Evolutionary conservation across 2,797 vertebrate species (phyloP).

Genomic region (Epinephelus awoara): DNA sequence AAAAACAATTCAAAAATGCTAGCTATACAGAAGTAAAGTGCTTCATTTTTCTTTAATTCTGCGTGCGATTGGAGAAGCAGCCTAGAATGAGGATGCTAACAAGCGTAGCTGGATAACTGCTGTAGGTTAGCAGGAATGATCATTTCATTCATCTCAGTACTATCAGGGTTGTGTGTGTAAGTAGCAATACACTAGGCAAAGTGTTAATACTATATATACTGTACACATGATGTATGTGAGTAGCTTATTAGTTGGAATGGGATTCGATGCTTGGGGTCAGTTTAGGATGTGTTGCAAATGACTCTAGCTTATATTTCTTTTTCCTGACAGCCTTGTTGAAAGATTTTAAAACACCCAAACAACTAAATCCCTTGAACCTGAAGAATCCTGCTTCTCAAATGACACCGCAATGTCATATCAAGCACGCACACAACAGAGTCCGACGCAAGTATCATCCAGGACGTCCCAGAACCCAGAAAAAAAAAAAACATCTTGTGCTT

Average conservation of each 20-base stretch:
- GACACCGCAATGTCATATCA: constrained; percentile 48
- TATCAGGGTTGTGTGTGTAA: constrained; percentile 43
- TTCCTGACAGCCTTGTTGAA: constrained; percentile 57
- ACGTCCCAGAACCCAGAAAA: constrained; percentile 48
- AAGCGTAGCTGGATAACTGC: constrained; percentile 68
- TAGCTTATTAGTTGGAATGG: constrained; percentile 71
- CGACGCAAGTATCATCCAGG: constrained; percentile 49
- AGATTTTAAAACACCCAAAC: constrained; percentile 57
- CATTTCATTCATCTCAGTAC: constrained; percentile 26
- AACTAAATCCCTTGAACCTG: constrained; percentile 64
- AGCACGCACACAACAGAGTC: constrained; percentile 58
- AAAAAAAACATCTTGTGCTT: constrained; percentile 65
- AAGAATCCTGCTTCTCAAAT: constrained; percentile 67
- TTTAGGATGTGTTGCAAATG: constrained; percentile 49
- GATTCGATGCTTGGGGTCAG: constrained; percentile 44
- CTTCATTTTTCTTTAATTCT: constrained; percentile 71
- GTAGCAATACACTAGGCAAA: constrained; percentile 65
- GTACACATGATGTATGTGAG: constrained; percentile 62
- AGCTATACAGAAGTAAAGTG: constrained; percentile 86
- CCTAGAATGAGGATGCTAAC: constrained; percentile 69
- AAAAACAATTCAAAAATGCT: constrained; percentile 78
- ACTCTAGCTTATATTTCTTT: constrained; percentile 60
- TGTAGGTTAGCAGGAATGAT: constrained; percentile 45
- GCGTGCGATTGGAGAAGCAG: constrained; percentile 76
- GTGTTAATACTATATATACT: constrained; percentile 64